A percentile compares a stretch with the other conserved stretches of the same genome.
Conservation (phyloP, 2,888 invertebrate genomes). For the Heliconius hortense region DNA sequence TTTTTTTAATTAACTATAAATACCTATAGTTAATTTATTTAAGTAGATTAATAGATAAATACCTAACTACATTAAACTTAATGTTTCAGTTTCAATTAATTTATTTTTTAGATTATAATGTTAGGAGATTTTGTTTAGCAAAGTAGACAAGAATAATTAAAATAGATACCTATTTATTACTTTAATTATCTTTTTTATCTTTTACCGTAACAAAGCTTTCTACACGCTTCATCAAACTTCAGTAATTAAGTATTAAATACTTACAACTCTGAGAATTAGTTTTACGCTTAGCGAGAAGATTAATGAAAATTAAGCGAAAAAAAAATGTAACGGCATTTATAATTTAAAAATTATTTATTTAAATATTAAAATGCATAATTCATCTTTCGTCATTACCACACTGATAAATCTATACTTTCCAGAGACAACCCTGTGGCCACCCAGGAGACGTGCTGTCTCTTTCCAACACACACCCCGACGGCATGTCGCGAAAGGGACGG, state of each 20-base stretch:
- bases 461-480: conserved; percentile 53
- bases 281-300: neutral
- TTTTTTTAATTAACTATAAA: too few relatives aligned
- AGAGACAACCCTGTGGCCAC: conserved; percentile 53
- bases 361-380: conserved; percentile 16
- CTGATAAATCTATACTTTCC: conserved; percentile 21
- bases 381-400: conserved; percentile 13
- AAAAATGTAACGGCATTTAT: neutral
- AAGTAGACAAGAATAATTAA: neutral
- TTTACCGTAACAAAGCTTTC: neutral
- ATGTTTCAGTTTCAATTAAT: too few relatives aligned
- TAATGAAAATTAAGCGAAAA: neutral
- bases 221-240: neutral
- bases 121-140: neutral
- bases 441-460: conserved; percentile 54
- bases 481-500: conserved; percentile 51
- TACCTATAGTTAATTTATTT: too few relatives aligned
- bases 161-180: neutral
- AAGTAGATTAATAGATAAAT: too few relatives aligned
- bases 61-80: too few relatives aligned
- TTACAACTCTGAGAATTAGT: neutral
- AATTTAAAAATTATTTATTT: neutral
- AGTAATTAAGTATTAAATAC: conserved; percentile 1
- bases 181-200: neutral
- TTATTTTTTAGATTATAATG: too few relatives aligned